Percentiles rank a stretch among this genome's conserved stretches.
Evolutionary conservation across 2,113 vertebrate genomes (phyloP).

Genomic region (Pollachius pollachius): DNA sequence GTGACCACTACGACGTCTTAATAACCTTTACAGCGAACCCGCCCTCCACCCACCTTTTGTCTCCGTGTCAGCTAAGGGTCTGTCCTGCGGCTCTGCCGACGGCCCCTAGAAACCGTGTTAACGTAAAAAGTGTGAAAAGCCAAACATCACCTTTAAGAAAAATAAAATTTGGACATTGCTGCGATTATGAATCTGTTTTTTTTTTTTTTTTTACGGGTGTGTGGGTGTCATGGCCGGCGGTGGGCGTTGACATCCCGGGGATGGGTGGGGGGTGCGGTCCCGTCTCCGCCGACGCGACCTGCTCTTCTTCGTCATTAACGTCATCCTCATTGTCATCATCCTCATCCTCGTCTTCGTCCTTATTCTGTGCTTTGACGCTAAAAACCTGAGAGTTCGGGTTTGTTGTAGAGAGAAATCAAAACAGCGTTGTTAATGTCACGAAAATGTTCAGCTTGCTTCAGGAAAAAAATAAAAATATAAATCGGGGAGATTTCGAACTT

Average conservation of each 20-base stretch:
- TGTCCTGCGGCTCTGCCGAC: no score
- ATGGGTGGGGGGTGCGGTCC: conserved; percentile 6
- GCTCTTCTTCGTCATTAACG: conserved; percentile 26
- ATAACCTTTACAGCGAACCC: no score
- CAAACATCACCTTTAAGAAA: no score
- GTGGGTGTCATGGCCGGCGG: conserved; percentile 1
- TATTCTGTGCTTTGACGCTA: conserved; percentile 13
- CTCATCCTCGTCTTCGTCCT: background rate
- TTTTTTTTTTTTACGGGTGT: background rate
- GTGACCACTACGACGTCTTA: no score
- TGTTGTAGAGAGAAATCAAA: background rate
- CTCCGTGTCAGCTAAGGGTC: no score
- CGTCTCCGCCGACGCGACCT: background rate
- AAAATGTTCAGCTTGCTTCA: background rate
- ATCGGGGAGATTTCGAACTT: no score
- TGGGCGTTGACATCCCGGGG: conserved; percentile 19
- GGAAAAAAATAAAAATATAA: no score
- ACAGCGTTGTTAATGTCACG: background rate
- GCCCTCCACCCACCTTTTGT: no score
- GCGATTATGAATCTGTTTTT: background rate
- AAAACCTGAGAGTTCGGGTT: conserved; percentile 31
- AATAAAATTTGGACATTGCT: no score
- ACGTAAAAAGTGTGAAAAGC: no score
- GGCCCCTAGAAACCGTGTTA: no score
- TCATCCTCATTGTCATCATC: conserved; percentile 9